phyloP scores from a whole-genome alignment of 1,140 invertebrate species.

The Fopius arisanus region DNA sequence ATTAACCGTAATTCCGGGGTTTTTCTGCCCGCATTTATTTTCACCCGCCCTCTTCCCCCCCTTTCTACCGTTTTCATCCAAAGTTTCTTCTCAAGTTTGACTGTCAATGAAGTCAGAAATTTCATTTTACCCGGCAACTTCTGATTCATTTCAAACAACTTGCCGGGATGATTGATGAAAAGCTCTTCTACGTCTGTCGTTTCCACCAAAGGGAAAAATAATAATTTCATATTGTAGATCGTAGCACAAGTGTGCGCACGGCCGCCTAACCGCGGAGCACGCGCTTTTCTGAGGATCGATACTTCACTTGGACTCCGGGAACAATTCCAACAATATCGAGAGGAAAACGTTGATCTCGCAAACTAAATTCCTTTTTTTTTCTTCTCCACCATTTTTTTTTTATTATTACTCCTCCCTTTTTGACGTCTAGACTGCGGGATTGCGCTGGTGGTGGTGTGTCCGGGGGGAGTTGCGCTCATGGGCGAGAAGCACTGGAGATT shows the following conservation, averaged over 20 bases:
- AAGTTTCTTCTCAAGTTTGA: neutral
- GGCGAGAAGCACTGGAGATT: neutral
- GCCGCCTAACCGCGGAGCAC: conserved; percentile 4
- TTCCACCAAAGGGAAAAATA: neutral
- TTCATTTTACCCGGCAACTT: neutral
- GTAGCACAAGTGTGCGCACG: conserved; percentile 5
- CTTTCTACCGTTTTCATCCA: neutral
- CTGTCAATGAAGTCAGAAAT: neutral
- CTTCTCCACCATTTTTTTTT: neutral
- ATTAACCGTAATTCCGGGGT: no score
- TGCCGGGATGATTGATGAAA: neutral
- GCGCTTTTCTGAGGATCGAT: conserved; percentile 9
- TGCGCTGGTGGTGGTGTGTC: neutral
- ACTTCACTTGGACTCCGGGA: neutral
- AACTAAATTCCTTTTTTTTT: neutral
- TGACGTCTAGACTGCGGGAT: neutral
- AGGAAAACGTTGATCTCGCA: neutral
- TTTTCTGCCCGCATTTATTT: no score
- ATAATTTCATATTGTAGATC: conserved; percentile 6
- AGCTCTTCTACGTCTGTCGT: neutral
- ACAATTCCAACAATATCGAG: conserved; percentile 11
- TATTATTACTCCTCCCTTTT: neutral
- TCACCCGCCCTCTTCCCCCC: no score
- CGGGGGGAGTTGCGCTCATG: neutral
- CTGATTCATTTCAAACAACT: neutral